Percentiles rank a stretch among this genome's conserved stretches.
Evolutionary conservation across 1,140 invertebrate genomes (phyloP).

Genomic region (Harlomillsia oculata): DNA sequence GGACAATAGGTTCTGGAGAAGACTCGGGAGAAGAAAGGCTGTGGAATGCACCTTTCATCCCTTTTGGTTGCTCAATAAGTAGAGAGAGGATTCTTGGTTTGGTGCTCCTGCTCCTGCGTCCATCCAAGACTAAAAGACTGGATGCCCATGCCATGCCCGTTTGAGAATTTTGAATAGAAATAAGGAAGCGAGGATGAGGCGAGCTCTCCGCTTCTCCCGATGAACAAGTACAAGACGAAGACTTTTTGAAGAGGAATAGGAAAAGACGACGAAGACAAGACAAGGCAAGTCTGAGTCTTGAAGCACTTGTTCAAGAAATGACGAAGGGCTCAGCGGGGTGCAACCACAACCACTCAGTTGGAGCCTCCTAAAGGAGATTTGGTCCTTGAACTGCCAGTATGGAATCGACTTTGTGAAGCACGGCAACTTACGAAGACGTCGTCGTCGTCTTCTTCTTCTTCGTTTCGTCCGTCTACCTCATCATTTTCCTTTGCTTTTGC

Average conservation of each 20-base stretch:
- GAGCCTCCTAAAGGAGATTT: constrained; percentile 28
- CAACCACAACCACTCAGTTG: constrained; percentile 29
- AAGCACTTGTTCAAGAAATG: constrained; percentile 5
- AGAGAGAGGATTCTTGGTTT: no score
- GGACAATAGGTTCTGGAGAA: no score
- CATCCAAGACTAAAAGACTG: no score
- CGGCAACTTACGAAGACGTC: not conserved
- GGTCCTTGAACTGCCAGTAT: constrained; percentile 33
- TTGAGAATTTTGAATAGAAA: not conserved
- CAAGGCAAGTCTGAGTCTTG: not conserved
- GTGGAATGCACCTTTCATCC: no score
- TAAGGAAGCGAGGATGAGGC: constrained; percentile 1
- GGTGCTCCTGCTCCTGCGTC: no score
- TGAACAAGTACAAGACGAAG: not conserved
- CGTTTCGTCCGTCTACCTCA: not conserved
- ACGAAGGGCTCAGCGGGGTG: constrained; percentile 32
- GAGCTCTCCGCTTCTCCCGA: not conserved
- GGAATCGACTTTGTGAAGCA: not conserved
- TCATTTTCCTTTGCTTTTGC: not conserved
- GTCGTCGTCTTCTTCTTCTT: not conserved
- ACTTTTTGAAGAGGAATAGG: constrained; percentile 2
- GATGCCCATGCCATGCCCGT: not conserved
- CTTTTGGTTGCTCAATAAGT: no score
- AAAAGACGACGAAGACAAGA: not conserved
- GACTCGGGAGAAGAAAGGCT: no score